A percentile compares a stretch with the other conserved stretches of the same genome.
Evolutionary conservation across 2,888 invertebrate species (phyloP).

Genomic region (Eulithis testata): DNA sequence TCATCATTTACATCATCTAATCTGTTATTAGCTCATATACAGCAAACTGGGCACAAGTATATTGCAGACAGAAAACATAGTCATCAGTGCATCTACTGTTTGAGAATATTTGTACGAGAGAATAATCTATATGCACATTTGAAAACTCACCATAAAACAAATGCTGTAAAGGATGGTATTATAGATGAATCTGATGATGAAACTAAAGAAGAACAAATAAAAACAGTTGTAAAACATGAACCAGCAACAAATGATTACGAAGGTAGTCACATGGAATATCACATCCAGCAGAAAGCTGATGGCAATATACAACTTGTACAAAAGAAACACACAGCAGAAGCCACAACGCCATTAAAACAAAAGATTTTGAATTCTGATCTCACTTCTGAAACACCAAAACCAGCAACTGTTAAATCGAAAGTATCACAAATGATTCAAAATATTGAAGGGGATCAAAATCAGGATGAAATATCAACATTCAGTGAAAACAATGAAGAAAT

Average conservation of each 20-base stretch:
- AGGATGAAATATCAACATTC: constrained; percentile 50
- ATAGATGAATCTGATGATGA: constrained; percentile 85
- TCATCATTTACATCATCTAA: constrained; percentile 74
- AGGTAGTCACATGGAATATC: constrained; percentile 62
- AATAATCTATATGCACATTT: constrained; percentile 89
- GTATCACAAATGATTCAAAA: constrained; percentile 41
- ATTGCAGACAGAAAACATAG: constrained; percentile 71
- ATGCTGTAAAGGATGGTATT: constrained; percentile 87
- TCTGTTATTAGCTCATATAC: constrained; percentile 79
- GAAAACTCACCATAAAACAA: constrained; percentile 86
- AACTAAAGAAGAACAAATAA: constrained; percentile 41
- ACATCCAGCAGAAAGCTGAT: constrained; percentile 66
- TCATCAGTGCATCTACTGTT: constrained; percentile 89
- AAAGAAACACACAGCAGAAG: constrained; percentile 55
- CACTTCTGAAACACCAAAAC: constrained; percentile 40
- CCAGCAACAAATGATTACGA: constrained; percentile 60
- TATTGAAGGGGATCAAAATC: constrained; percentile 54
- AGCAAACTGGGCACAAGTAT: constrained; percentile 83
- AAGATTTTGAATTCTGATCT: constrained; percentile 74
- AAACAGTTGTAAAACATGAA: constrained; percentile 61
- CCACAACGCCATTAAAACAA: constrained; percentile 57
- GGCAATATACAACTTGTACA: constrained; percentile 81
- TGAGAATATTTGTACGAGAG: constrained; percentile 88
- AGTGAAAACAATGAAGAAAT: constrained; percentile 59
- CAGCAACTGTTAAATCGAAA: constrained; percentile 45